Evolutionary conservation across 2,797 vertebrate genomes (phyloP).

Genomic region (Helarctos malayanus): DNA sequence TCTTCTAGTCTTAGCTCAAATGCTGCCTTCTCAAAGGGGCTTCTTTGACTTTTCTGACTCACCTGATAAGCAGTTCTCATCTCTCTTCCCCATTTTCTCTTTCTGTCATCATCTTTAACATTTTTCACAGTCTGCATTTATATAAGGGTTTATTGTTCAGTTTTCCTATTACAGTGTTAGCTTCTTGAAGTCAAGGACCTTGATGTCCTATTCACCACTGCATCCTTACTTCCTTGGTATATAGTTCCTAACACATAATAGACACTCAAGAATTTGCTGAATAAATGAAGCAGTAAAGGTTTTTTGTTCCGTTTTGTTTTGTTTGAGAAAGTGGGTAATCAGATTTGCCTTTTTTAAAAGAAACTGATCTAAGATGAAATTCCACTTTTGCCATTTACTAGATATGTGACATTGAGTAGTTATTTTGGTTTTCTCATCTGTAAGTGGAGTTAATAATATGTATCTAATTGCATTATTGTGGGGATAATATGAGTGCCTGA

Average conservation of each 20-base stretch:
- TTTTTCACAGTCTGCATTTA: constrained; percentile 18
- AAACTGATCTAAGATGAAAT: constrained; percentile 10
- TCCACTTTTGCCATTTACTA: not conserved
- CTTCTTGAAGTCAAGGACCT: not conserved
- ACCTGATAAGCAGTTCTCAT: not conserved
- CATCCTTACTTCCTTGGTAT: not conserved
- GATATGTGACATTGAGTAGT: not conserved
- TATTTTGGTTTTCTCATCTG: not conserved
- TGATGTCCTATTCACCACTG: not conserved
- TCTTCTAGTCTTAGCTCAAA: not conserved
- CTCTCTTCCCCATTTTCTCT: not conserved
- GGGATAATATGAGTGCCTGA: not conserved
- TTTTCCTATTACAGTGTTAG: not conserved
- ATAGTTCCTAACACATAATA: not conserved
- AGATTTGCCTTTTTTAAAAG: constrained; percentile 14
- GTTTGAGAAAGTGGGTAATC: not conserved
- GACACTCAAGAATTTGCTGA: constrained; percentile 22
- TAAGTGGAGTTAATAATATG: not conserved
- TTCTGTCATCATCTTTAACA: not conserved
- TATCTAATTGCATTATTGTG: not conserved
- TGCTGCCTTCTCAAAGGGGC: not conserved
- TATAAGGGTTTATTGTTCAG: not conserved
- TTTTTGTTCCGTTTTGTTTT: not conserved
- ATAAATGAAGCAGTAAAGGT: not conserved
- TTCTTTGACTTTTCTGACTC: not conserved